These are phyloP conservation scores for Tridacna crocea DNA, from an alignment of 2,888 invertebrate species.

Conservation along the genomic window DNA sequence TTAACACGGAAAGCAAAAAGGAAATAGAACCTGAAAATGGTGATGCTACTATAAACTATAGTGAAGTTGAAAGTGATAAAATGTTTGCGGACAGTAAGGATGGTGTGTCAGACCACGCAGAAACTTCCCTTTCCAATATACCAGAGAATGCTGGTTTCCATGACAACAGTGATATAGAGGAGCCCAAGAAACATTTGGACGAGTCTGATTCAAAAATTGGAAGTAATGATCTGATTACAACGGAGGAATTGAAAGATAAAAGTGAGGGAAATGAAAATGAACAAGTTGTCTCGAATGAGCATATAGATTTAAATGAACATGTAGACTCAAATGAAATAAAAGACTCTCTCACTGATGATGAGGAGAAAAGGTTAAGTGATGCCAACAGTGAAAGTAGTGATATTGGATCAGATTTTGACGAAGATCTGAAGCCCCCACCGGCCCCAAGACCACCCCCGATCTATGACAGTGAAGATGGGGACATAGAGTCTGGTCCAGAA, in stretches of 20 bases:
- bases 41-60: conserved; percentile 66
- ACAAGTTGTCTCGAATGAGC: conserved; percentile 22
- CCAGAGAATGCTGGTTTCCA: conserved; percentile 29
- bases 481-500: conserved; percentile 72
- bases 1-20: conserved; percentile 44
- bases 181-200: conserved; percentile 42
- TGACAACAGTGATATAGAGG: conserved; percentile 25
- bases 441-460: conserved; percentile 72
- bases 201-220: conserved; percentile 26
- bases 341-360: conserved; percentile 31
- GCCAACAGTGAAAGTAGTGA: conserved; percentile 70
- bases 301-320: conserved; percentile 10
- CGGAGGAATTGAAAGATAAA: conserved; percentile 15
- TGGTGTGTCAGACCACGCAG: conserved; percentile 56
- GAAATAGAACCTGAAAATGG: conserved; percentile 58
- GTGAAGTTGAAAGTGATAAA: conserved; percentile 65
- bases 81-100: conserved; percentile 68
- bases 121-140: conserved; percentile 32
- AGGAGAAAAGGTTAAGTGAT: conserved; percentile 58
- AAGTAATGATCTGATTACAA: conserved; percentile 33
- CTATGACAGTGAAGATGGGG: conserved; percentile 72
- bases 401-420: conserved; percentile 70
- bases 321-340: conserved; percentile 36
- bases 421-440: conserved; percentile 71
- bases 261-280: conserved; percentile 23